These are phyloP conservation scores for Tinamus guttatus DNA, from an alignment of 2,113 vertebrate species.

Conservation along the genomic window DNA sequence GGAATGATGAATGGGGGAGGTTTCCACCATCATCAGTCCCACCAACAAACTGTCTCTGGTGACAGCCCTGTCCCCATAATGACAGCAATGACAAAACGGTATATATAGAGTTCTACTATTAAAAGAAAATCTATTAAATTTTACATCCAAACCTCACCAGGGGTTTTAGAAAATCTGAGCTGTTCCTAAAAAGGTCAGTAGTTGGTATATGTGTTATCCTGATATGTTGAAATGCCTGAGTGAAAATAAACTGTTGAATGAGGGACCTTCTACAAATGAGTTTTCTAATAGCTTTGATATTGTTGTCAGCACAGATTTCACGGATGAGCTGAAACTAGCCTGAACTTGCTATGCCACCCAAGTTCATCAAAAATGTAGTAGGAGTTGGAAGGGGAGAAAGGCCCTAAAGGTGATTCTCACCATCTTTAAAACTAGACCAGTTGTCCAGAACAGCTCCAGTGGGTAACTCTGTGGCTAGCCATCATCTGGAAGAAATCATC, in stretches of 20 bases:
- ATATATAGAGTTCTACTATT: background rate
- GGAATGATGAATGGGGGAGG: background rate
- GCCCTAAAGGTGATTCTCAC: background rate
- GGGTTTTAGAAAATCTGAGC: background rate
- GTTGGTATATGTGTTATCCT: background rate
- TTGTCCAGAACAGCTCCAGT: constrained; percentile 37
- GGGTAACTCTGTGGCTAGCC: constrained; percentile 15
- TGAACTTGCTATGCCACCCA: constrained; percentile 53
- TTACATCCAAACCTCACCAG: rapidly evolving
- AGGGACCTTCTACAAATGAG: constrained; percentile 5
- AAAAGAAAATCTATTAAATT: background rate
- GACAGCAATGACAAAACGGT: background rate
- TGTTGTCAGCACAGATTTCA: constrained; percentile 56
- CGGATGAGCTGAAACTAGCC: constrained; percentile 50
- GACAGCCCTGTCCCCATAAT: background rate
- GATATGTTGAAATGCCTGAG: background rate
- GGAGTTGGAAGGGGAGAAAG: background rate
- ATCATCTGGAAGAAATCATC: constrained; percentile 65
- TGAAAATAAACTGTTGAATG: constrained; percentile 43
- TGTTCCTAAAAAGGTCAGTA: constrained; percentile 18
- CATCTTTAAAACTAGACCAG: background rate
- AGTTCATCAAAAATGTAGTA: constrained; percentile 22
- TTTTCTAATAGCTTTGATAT: constrained; percentile 52
- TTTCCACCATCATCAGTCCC: background rate
- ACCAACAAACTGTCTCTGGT: background rate